Base-by-base conservation (phyloP, 2,888 invertebrate species). In the Eledone cirrhosa region DNA sequence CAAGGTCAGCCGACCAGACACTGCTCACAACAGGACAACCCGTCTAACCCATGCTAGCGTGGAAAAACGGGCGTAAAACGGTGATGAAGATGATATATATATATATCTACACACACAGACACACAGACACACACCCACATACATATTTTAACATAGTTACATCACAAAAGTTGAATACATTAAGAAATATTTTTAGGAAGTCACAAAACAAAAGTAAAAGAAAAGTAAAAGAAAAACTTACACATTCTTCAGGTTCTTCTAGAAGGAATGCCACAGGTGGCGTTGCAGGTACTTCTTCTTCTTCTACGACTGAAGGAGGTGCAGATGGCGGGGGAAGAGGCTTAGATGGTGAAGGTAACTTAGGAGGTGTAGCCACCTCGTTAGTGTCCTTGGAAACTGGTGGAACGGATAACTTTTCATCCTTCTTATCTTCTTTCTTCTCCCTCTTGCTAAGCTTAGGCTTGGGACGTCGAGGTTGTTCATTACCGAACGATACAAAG, bases 401-500 rank as follows among this genome's bases (percentile, higher is more conserved):
- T 22, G 75, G 27, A 48, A 24, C 27, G 11, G 77, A 31, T 19
- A 59, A 33, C 16, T 31, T 77, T 24, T 53, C 59, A 13, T 74
- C 48, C 67, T 65, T 69, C 24, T 79, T 77, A 48, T 79, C 77
- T 22, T 75, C 77, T 53, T 59, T 33, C 48, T 41, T 79, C 78
- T 63, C 33, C 24, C 80, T 78, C 79, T 67, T 77, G 27, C 22
- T 80, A 79, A 41, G 72, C 65, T 79, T 80, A 4, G 85, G 97
- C 90, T 97, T 97, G 24, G 96, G 96, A 87, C 96, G 81, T 48
- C 94, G 87, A 0, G 88, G 90, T 24, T 89, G 94, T 80, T 95
- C 95, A 89, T 95, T 94, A 89, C 97, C 97, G 90, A 98, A 97
- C 77, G 96, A 95, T 88, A 98, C 96, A 91, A 97, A 97, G 92